These are phyloP conservation scores for Syngnathus scovelli DNA, from an alignment of 2,113 vertebrate species.

Conservation along the genomic window DNA sequence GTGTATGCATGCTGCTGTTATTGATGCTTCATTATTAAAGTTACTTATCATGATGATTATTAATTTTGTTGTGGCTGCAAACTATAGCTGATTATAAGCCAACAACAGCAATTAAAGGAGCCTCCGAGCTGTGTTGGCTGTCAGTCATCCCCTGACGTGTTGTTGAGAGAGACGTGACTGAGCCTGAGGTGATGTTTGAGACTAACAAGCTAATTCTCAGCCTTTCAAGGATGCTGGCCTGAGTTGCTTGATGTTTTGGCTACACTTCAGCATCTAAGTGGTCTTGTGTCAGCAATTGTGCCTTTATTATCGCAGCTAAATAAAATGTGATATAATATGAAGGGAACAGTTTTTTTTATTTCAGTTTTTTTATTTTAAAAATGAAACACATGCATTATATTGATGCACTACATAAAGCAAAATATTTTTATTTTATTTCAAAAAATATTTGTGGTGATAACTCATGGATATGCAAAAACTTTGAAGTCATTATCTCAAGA, in stretches of 20 bases:
- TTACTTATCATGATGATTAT: neutral
- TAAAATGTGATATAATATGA: no score
- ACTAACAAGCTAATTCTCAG: constrained; percentile 42
- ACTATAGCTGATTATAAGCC: neutral
- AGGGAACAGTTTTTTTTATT: no score
- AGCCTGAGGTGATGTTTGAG: constrained; percentile 44
- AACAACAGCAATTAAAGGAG: constrained; percentile 29
- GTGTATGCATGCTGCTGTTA: neutral
- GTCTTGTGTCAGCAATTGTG: neutral
- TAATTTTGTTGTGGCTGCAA: neutral
- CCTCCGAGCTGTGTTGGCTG: constrained; percentile 45
- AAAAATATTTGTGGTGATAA: no score
- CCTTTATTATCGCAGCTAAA: neutral
- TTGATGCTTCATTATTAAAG: constrained; percentile 3
- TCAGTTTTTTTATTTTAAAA: no score
- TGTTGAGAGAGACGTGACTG: constrained; percentile 44
- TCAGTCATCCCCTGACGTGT: constrained; percentile 50
- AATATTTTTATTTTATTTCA: no score
- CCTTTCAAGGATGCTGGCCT: constrained; percentile 19
- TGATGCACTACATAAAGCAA: no score
- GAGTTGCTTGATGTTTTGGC: constrained; percentile 24
- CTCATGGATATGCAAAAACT: no score
- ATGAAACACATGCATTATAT: no score
- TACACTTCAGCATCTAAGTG: constrained; percentile 9
- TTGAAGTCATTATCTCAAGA: no score